phyloP scores from a whole-genome alignment of 2,113 vertebrate species.

The Rhinolophus sinicus region DNA sequence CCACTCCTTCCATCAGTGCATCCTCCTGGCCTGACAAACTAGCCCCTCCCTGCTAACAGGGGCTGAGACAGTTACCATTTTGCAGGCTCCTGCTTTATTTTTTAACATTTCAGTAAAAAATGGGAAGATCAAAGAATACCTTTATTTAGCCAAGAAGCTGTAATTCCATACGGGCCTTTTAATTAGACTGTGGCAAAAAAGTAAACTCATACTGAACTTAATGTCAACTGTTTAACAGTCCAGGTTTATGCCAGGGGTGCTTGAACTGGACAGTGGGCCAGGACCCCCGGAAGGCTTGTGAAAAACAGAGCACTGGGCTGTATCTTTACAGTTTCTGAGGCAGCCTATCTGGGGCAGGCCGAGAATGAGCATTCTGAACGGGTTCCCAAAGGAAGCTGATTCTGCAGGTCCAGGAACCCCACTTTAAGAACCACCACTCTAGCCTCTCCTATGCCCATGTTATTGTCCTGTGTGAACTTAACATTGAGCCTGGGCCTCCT shows the following conservation, averaged over 20 bases:
- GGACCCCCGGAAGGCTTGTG: background rate
- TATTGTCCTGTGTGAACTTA: background rate
- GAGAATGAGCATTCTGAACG: background rate
- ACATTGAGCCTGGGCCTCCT: background rate
- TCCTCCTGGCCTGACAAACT: background rate
- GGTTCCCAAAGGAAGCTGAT: background rate
- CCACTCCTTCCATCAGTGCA: background rate
- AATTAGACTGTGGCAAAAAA: background rate
- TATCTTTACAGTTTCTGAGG: background rate
- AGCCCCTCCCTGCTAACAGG: background rate
- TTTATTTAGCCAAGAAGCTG: background rate
- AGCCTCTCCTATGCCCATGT: background rate
- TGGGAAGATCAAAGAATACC: slow-evolving; percentile 31
- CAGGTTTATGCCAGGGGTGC: background rate
- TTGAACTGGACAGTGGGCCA: background rate
- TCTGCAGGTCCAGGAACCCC: background rate
- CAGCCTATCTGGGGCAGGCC: background rate
- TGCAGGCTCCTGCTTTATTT: background rate
- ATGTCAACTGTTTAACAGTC: background rate
- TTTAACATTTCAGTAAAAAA: slow-evolving; percentile 47
- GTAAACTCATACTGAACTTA: background rate
- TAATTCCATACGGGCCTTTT: background rate
- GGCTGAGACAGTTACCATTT: background rate
- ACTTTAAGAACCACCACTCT: background rate
- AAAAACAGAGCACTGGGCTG: background rate